A percentile compares a stretch with the other conserved stretches of the same genome.
phyloP scores from a whole-genome alignment of 2,113 vertebrate species.

The Petrocephalus zakoni region DNA sequence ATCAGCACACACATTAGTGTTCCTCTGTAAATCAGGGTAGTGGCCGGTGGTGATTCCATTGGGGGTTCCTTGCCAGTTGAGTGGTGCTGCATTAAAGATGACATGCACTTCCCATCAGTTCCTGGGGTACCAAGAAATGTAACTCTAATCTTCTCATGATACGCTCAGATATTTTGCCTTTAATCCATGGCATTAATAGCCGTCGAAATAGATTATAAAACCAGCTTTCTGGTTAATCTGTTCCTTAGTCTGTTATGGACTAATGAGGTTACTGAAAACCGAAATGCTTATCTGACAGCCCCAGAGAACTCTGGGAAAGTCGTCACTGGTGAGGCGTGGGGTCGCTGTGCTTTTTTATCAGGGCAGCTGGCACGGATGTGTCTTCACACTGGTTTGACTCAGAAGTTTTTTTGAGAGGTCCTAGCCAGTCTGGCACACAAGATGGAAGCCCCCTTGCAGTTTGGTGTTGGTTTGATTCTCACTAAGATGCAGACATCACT shows the following conservation, averaged over 20 bases:
- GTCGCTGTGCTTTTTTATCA: background rate
- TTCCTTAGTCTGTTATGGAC: background rate
- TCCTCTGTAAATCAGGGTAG: background rate
- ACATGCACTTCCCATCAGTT: background rate
- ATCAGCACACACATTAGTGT: background rate
- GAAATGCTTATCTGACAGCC: background rate
- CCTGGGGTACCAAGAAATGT: constrained; percentile 7
- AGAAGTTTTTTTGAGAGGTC: background rate
- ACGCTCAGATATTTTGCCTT: background rate
- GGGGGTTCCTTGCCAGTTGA: constrained; percentile 35
- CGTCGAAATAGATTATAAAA: background rate
- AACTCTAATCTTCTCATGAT: background rate
- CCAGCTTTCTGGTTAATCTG: background rate
- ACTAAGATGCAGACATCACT: background rate
- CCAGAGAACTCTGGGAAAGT: background rate
- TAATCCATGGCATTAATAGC: background rate
- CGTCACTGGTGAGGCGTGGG: background rate
- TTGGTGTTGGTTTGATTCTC: background rate
- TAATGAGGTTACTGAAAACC: background rate
- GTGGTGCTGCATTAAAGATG: background rate
- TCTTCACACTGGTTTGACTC: background rate
- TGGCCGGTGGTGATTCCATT: background rate
- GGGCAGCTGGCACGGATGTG: background rate
- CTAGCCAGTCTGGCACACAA: background rate
- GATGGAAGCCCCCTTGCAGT: background rate